A percentile compares a stretch with the other conserved stretches of the same genome.
These are phyloP conservation scores for Drosophila nasuta DNA, from an alignment of 1,140 invertebrate genomes.

Conservation along the genomic window DNA sequence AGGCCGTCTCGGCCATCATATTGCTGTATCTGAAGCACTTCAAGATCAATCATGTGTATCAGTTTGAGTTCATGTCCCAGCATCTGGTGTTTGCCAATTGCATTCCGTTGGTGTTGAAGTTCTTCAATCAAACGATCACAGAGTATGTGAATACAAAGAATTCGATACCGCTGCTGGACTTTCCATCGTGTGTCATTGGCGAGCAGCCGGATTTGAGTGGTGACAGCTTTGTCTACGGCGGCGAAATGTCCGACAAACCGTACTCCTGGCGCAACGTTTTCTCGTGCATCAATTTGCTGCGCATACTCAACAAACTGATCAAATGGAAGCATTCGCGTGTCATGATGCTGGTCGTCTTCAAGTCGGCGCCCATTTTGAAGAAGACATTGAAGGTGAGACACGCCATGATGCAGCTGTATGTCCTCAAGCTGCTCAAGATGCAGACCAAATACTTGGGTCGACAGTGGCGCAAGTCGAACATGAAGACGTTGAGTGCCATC, in stretches of 20 bases:
- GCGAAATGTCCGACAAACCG: conserved; percentile 91
- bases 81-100: conserved; percentile 99
- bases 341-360: conserved; percentile 99
- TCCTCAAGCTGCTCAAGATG: conserved; percentile 99
- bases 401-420: conserved; percentile 99
- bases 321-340: conserved; percentile 99
- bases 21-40: conserved; percentile 98
- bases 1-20: conserved; percentile 97
- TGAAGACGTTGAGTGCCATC: conserved; percentile 99
- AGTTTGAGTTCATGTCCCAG: conserved; percentile 99
- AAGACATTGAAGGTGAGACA: conserved; percentile 97
- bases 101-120: conserved; percentile 98
- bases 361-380: conserved; percentile 99
- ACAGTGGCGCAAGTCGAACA: conserved; percentile 99
- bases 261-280: conserved; percentile 99
- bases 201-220: conserved; percentile 97
- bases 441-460: conserved; percentile 99
- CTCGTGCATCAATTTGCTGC: conserved; percentile 98
- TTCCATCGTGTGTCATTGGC: conserved; percentile 97
- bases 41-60: conserved; percentile 99
- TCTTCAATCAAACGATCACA: conserved; percentile 99
- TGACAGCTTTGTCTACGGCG: conserved; percentile 91
- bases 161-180: conserved; percentile 96
- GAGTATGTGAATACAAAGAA: conserved; percentile 98
- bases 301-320: conserved; percentile 99